These are phyloP conservation scores for Drosophila lacertosa DNA, from an alignment of 1,140 invertebrate genomes.

Conservation along the genomic window DNA sequence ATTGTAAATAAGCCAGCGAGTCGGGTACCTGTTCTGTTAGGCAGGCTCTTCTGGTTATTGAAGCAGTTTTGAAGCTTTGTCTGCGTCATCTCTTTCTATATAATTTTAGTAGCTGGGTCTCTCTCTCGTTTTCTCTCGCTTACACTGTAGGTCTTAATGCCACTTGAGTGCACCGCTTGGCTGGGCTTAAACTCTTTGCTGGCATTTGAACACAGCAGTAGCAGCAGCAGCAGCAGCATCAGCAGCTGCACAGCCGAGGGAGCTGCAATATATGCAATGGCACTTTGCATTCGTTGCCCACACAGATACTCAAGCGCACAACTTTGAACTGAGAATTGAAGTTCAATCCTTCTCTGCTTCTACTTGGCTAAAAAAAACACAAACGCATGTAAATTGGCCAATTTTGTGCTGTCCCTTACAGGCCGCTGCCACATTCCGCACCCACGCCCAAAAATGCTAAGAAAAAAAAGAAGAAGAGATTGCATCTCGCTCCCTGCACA, in stretches of 20 bases:
- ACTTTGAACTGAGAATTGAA: slow-evolving; percentile 57
- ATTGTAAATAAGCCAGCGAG: slow-evolving; percentile 65
- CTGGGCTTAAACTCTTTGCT: slow-evolving; percentile 74
- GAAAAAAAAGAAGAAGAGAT: slow-evolving; percentile 35
- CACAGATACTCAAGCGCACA: slow-evolving; percentile 21
- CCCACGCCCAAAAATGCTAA: slow-evolving; percentile 4
- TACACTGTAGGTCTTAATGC: slow-evolving; percentile 55
- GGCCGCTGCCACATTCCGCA: slow-evolving; percentile 6
- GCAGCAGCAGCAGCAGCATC: too few species aligned
- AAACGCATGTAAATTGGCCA: slow-evolving; percentile 80
- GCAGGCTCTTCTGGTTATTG: neutral
- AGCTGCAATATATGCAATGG: slow-evolving; percentile 44
- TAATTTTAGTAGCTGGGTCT: slow-evolving; percentile 25
- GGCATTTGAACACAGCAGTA: slow-evolving; percentile 64
- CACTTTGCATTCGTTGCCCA: slow-evolving; percentile 61
- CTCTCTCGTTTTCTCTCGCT: slow-evolving; percentile 15
- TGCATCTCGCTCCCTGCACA: slow-evolving; percentile 38
- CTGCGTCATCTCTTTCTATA: slow-evolving; percentile 16
- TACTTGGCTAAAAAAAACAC: slow-evolving; percentile 54
- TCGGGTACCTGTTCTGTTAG: slow-evolving; percentile 13
- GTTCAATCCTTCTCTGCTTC: slow-evolving; percentile 65
- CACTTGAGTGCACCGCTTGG: slow-evolving; percentile 72
- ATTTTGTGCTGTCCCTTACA: slow-evolving; percentile 55
- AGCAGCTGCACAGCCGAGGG: slow-evolving; percentile 37
- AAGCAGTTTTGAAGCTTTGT: slow-evolving; percentile 20